Base-by-base conservation (phyloP, 2,113 vertebrate species). In the Aphelocoma coerulescens region DNA sequence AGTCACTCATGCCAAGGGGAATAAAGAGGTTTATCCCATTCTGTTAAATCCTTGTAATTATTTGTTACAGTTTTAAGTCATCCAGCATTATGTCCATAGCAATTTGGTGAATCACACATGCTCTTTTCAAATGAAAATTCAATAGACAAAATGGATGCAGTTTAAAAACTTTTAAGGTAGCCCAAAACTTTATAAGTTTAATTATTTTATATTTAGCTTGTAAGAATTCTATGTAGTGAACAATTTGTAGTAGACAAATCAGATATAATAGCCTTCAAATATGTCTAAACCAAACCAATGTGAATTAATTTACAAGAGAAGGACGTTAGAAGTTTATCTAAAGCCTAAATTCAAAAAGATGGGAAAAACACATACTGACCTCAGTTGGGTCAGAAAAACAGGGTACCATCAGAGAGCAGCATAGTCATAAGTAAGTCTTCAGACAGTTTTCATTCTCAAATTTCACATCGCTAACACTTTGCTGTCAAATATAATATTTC, bases 401-500 rank as follows among this genome's bases (percentile, higher is more conserved):
- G n/a, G 32, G 58, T n/a, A 68, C 58, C 52, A 51, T 83, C 30
- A 91, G 79, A 91, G 73, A 95, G 89, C 79, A 96, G 91, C 71
- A 72, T 0, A 74, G 54, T 35, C 84, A 69, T 68, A 88, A 91
- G 41, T 24, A 90, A 96, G 22, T 49, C 30, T 52, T 57, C 23
- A 51, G 27, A 73, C 3, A 66, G 71, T 58, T 90, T 88, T 87
- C 41, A 52, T 78, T 85, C 93, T 96, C 82, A 74, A 68, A 57
- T 95, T 93, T 93, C 92, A 94, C 32, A 79, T 32, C 3, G 33
- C 55, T 83, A 93, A 92, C 51, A 91, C 33, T 87, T 78, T 77
- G 59, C 91, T 94, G 88, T 94, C 91, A 97, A 94, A 89, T 93
- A 89, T 11, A 93, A 91, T 97, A 97, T 87, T 96, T 95, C 91